Evolutionary conservation across 1,140 invertebrate genomes (phyloP), one percentile per base, ranked within the genome.

Genomic region (Calephelis nemesis): DNA sequence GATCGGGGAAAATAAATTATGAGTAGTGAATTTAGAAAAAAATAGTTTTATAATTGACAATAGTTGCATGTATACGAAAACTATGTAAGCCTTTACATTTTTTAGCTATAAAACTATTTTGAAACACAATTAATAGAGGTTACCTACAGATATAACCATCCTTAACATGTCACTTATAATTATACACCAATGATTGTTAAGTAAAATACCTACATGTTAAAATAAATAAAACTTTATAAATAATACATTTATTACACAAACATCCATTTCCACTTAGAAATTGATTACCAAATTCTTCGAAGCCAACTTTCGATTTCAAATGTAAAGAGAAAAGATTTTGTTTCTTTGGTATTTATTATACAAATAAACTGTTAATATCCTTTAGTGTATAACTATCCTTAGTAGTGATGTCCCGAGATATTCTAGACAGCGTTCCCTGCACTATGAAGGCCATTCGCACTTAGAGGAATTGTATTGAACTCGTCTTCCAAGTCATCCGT

Each of bases 401-500:
- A 45, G 11, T 39, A 12, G 45, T 49, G 48, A 54, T 42, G 40
- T 58, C 49, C 60, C 40, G 52, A 62, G 62, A 71, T 71, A 72
- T 39, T 12, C 39, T 88, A 91, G 63, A 91, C 88, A 40, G 88
- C 88, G 72, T 91, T 90, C n/a, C 88, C 88, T n/a, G 87, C 86
- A 70, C 79, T 87, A 66, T 89, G 87, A 13, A 87, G 74, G 48
- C 88, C 88, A 79, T 91, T 91, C n/a, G 77, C 79, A 73, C 74
- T 89, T 67, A 91, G 77, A 65, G 88, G 88, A 70, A 90, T 91
- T 69, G 88, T 91, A 81, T 89, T 91, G 77, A 88, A 91, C 67
- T 91, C 88, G 40, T 89, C 88, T 11, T 91, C 88, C 45, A 87
- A 60, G 12, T 91, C 88, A 47, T 91, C 88, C 62, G 79, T 82